A percentile compares a stretch with the other conserved stretches of the same genome.
Conservation (phyloP, 1,140 invertebrate species). For the Meloidogyne hapla region DNA sequence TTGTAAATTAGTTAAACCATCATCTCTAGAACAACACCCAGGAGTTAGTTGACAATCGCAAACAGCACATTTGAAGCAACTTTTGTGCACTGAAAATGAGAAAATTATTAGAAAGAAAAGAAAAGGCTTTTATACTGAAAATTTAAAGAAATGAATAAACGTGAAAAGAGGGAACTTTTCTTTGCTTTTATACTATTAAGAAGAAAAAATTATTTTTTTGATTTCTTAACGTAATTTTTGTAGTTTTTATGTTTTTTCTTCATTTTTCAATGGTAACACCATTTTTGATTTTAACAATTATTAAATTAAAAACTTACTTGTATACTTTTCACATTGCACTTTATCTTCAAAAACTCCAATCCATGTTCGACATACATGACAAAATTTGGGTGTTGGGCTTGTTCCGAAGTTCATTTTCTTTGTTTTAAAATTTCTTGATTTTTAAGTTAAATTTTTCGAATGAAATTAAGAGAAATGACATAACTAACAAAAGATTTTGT, state of each 20-base stretch:
- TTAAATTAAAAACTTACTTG: slow-evolving; percentile 6
- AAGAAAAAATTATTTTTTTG: too few relatives aligned
- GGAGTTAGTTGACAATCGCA: slow-evolving; percentile 27
- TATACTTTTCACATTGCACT: slow-evolving; percentile 23
- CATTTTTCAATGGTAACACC: too few relatives aligned
- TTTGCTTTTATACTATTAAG: too few relatives aligned
- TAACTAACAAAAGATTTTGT: too few relatives aligned
- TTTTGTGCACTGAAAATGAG: slow-evolving; percentile 30
- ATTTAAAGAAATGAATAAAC: too few relatives aligned
- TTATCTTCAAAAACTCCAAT: slow-evolving; percentile 23
- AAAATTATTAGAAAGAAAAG: background rate
- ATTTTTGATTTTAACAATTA: background rate
- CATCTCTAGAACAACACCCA: slow-evolving; percentile 28
- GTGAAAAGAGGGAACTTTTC: too few relatives aligned
- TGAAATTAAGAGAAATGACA: background rate
- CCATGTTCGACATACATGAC: slow-evolving; percentile 23
- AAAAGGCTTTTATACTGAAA: too few relatives aligned
- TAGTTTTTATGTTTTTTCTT: too few relatives aligned
- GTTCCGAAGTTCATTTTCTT: slow-evolving; percentile 24
- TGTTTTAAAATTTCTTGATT: too few relatives aligned
- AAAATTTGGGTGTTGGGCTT: slow-evolving; percentile 22
- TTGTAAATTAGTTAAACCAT: slow-evolving; percentile 24
- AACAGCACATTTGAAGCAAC: slow-evolving; percentile 26
- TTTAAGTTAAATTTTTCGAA: background rate
- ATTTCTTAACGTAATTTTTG: too few relatives aligned